Percentiles rank a stretch among this genome's conserved stretches.
phyloP scores from a whole-genome alignment of 2,113 vertebrate species.

The Castor canadensis region DNA sequence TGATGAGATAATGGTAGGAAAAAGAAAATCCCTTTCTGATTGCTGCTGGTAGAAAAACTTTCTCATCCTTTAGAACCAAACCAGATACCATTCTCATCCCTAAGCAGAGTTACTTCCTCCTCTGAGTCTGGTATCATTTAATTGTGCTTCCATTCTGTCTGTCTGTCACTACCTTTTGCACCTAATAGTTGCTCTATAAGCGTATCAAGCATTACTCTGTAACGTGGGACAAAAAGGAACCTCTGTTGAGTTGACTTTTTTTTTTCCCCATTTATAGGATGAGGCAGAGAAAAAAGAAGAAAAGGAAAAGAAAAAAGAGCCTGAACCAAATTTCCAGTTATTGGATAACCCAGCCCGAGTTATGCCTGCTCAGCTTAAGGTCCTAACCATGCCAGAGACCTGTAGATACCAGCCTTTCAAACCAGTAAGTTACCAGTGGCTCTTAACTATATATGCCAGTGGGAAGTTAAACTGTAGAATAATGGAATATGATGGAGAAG shows the following conservation, averaged over 20 bases:
- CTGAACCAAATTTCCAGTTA: conserved; percentile 96
- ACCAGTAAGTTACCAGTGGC: conserved; percentile 85
- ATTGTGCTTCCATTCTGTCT: background rate
- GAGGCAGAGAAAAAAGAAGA: conserved; percentile 94
- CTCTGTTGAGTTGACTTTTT: background rate
- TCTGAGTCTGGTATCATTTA: background rate
- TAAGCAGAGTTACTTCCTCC: background rate
- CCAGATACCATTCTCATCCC: background rate
- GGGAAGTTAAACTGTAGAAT: background rate
- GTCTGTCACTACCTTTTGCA: background rate
- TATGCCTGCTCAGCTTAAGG: conserved; percentile 98
- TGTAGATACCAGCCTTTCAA: conserved; percentile 99
- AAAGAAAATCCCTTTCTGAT: background rate
- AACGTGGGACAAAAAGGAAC: background rate
- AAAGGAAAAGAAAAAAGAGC: conserved; percentile 98
- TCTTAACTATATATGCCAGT: background rate
- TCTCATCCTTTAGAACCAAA: background rate
- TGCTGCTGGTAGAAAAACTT: background rate
- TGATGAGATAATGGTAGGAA: background rate
- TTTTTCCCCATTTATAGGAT: conserved; percentile 77
- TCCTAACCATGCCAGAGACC: conserved; percentile 95
- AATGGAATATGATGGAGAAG: background rate
- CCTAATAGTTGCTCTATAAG: background rate
- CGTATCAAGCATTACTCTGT: background rate
- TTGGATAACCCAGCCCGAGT: conserved; percentile 97